Percentiles rank a stretch among this genome's conserved stretches.
These are phyloP conservation scores for Pocillopora damicornis DNA, from an alignment of 64 coral and sea anemone genomes.

Conservation along the genomic window DNA sequence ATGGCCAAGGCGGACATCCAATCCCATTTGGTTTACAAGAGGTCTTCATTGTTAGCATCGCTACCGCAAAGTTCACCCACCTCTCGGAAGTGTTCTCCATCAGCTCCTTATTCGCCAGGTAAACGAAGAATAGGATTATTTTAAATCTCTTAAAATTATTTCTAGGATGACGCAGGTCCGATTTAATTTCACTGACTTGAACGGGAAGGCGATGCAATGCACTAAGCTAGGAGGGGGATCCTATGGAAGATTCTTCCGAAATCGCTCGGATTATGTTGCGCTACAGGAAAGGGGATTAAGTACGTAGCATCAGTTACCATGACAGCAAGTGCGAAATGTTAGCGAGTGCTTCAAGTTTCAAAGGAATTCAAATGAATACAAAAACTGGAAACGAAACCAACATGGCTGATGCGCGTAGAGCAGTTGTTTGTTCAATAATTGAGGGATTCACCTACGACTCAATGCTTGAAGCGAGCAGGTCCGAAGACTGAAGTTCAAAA, in stretches of 20 bases:
- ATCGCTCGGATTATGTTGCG: too few relatives aligned
- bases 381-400: too few relatives aligned
- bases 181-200: neutral
- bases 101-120: constrained; percentile 22
- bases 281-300: too few relatives aligned
- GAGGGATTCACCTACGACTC: too few relatives aligned
- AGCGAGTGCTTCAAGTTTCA: too few relatives aligned
- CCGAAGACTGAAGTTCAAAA: too few relatives aligned
- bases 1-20: constrained; percentile 19
- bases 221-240: neutral
- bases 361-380: too few relatives aligned
- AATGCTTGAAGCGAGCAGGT: too few relatives aligned
- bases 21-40: constrained; percentile 65
- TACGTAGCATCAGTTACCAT: too few relatives aligned
- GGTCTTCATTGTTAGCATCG: constrained; percentile 41
- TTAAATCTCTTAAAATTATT: neutral
- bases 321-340: too few relatives aligned
- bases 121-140: neutral
- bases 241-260: neutral
- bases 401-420: too few relatives aligned
- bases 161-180: neutral
- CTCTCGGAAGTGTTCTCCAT: neutral
- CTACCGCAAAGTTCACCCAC: constrained; percentile 4
- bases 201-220: neutral
- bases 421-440: too few relatives aligned